Evolutionary conservation across 2,888 invertebrate genomes (phyloP), one percentile per base, ranked within the genome.

Genomic region (Mesorhabditis spiculigera): DNA sequence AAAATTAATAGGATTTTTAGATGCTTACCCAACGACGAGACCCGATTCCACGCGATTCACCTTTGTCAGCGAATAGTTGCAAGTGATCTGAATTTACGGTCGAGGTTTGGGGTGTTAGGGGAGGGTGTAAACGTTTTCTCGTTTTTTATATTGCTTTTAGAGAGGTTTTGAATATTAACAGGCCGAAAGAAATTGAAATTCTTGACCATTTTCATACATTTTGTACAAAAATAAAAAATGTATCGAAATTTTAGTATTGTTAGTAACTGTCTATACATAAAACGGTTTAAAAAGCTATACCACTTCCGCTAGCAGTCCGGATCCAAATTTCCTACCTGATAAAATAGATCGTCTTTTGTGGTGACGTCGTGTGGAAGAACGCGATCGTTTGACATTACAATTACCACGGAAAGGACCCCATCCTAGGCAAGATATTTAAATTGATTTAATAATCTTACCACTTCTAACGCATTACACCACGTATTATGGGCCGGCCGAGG

Each of bases 271-370:
- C 28, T 28, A 28, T 28, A 28, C 28, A 28, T 28, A 28, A 28
- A 28, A 28, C 28, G 28, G 28, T 3, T 28, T 28, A 50, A n/a
- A 50, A 50, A 50, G 58, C 58, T 50, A 64, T 75, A 75, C 66
- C 71, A 69, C 5, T 71, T 62, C 45, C 6, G 61, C 28, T 45
- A 66, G 43, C 16, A 71, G 42, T 65, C 64, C 66, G 71, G 78
- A 63, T 80, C 77, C 65, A 42, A 81, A 81, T 28, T 68, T 66
- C 28, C 28, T 28, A 82, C 66, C 67, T 81, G 73, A 66, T 75
- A 82, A 71, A 84, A 82, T 5, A 86, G 73, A 68, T 85, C 85
- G 68, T 84, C 79, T 67, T 80, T 82, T 16, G 85, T 85, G n/a
- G 85, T 85, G 5, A 85, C 79, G 71, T 85, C 83, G 43, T 77